Percentiles rank a stretch among this genome's conserved stretches.
Evolutionary conservation across 2,113 vertebrate genomes (phyloP).

Genomic region (Pangasianodon hypophthalmus): DNA sequence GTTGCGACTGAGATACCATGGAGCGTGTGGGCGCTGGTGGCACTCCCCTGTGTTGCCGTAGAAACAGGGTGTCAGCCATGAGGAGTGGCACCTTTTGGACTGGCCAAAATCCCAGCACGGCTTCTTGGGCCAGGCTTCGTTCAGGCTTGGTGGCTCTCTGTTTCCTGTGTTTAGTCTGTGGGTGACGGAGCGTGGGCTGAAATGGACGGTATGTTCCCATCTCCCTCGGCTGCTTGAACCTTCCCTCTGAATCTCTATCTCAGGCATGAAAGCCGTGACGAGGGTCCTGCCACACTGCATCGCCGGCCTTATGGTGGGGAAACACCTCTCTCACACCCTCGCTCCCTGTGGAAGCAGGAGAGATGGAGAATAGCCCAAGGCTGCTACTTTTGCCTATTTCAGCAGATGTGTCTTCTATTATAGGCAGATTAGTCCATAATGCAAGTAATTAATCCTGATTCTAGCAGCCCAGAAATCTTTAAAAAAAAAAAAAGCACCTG

Average conservation of each 20-base stretch:
- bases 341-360: not conserved
- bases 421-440: constrained; percentile 22
- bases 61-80: constrained; percentile 41
- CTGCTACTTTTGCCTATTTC: constrained; percentile 23
- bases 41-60: constrained; percentile 40
- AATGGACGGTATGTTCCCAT: constrained; percentile 15
- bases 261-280: constrained; percentile 15
- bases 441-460: constrained; percentile 30
- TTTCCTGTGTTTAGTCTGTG: constrained; percentile 38
- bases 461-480: not conserved
- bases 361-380: not conserved
- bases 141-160: not conserved
- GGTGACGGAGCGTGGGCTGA: constrained; percentile 40
- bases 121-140: not conserved
- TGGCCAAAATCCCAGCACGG: constrained; percentile 33
- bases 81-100: constrained; percentile 44
- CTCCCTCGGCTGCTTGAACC: constrained; percentile 28
- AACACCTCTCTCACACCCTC: constrained; percentile 20
- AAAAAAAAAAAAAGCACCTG: not conserved
- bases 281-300: constrained; percentile 13
- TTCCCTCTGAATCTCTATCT: constrained; percentile 6
- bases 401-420: constrained; percentile 30
- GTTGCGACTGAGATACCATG: constrained; percentile 27
- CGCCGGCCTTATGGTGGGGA: constrained; percentile 17
- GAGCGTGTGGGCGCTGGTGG: constrained; percentile 42